Evolutionary conservation across 1,140 invertebrate species (phyloP), one percentile per base, ranked within the genome.

Genomic region (Linepithema humile): DNA sequence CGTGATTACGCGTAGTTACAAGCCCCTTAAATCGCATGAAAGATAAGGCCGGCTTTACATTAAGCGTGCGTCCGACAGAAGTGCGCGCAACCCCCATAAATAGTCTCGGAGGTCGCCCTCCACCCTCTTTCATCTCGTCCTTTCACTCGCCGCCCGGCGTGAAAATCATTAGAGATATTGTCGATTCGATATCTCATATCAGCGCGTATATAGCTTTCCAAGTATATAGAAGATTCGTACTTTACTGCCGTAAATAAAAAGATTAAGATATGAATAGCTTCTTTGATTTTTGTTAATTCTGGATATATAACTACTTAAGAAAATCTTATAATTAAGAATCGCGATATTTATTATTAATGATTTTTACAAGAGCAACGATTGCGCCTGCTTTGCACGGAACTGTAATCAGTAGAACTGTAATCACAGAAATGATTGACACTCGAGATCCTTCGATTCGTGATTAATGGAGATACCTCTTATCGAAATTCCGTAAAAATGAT

Each of bases 1-100:
- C 88, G 88, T 89, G 88, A 89, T 89, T 89, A 89, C 85, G 87
- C n/a, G 87, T 85, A 87, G 88, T 89, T 89, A 89, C 87, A 88
- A 85, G 64, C 74, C 85, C 78, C 83, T 89, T 89, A 90, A 90
- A 90, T 90, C 88, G 88, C 83, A 85, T 88, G 88, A 89, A 89
- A 90, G 88, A 90, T 90, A 90, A 89, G 88, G 57, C 86, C 70
- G 74, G 83, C 88, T 89, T 89, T 89, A 86, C 88, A 83, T 89
- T 88, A 90, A 90, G 85, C 88, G 73, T 59, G 73, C 78, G 74
- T 82, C 73, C 74, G 84, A 88, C 84, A 85, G 80, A 84, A 83
- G 78, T 45, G 65, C 85, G 75, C 85, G 70, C 88, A 83, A 89
- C 60, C 85, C 88, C 80, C 77, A 84, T 90, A 90, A 90, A 90